These are phyloP conservation scores for Chalcosyrphus nemorum DNA, from an alignment of 2,888 invertebrate genomes.

Conservation along the genomic window DNA sequence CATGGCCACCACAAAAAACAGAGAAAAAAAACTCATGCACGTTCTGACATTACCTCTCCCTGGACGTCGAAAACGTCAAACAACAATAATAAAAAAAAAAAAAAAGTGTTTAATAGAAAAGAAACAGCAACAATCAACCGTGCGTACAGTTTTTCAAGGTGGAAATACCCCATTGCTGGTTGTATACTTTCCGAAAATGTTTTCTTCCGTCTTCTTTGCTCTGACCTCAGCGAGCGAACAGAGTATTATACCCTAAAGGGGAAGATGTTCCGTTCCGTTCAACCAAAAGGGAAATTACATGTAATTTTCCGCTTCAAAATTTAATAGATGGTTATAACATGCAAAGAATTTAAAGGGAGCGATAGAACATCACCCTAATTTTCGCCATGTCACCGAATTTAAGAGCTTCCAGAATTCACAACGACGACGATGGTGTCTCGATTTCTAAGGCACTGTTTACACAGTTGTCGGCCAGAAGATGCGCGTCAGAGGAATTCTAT, in stretches of 20 bases:
- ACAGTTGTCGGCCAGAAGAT: slow-evolving; percentile 47
- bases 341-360: slow-evolving; percentile 43
- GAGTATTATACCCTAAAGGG: not conserved
- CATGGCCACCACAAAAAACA: not conserved
- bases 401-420: slow-evolving; percentile 45
- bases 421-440: not conserved
- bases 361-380: slow-evolving; percentile 56
- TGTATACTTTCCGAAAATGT: slow-evolving; percentile 10
- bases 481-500: slow-evolving; percentile 23
- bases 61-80: slow-evolving; percentile 16
- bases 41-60: slow-evolving; percentile 28
- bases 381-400: slow-evolving; percentile 70
- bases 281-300: slow-evolving; percentile 56
- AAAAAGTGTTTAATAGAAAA: slow-evolving; percentile 47
- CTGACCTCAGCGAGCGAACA: not conserved
- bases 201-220: not conserved
- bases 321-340: slow-evolving; percentile 67
- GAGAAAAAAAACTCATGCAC: slow-evolving; percentile 29
- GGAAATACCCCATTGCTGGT: slow-evolving; percentile 26
- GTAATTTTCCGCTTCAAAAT: slow-evolving; percentile 72
- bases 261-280: not conserved
- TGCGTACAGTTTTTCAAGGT: slow-evolving; percentile 60
- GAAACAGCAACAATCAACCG: slow-evolving; percentile 66
- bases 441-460: slow-evolving; percentile 43
- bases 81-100: slow-evolving; percentile 43